phyloP scores from a whole-genome alignment of 2,113 vertebrate genomes.

The Corythoichthys intestinalis region DNA sequence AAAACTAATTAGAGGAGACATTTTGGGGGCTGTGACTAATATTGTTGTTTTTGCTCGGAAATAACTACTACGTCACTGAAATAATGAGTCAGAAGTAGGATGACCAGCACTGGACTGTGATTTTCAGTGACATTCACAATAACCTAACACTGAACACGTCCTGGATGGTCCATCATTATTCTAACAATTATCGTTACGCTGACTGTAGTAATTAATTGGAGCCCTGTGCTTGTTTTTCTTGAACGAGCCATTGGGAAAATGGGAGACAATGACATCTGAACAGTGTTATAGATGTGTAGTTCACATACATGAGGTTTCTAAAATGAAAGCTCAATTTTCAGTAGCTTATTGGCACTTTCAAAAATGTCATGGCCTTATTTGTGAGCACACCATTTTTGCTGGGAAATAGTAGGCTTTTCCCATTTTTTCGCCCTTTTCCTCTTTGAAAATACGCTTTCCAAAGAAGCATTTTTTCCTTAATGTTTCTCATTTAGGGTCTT shows the following conservation, averaged over 20 bases:
- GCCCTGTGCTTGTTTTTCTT: background rate
- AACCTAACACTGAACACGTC: background rate
- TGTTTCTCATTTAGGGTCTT: too few relatives aligned
- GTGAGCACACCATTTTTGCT: too few relatives aligned
- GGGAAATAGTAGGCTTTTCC: too few relatives aligned
- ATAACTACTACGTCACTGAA: background rate
- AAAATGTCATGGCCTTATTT: too few relatives aligned
- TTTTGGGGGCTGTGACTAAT: background rate
- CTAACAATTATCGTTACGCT: background rate
- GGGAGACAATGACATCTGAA: background rate
- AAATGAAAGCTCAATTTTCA: too few relatives aligned
- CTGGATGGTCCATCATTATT: background rate
- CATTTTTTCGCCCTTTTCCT: too few relatives aligned
- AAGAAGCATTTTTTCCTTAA: too few relatives aligned
- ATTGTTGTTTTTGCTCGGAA: background rate
- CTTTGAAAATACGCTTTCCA: too few relatives aligned
- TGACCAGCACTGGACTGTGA: background rate
- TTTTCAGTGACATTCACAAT: background rate
- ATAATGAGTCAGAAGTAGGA: background rate
- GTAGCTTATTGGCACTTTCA: too few relatives aligned
- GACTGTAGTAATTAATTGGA: background rate
- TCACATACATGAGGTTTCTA: too few relatives aligned
- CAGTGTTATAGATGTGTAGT: background rate
- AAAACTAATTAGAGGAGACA: background rate
- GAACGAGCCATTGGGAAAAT: background rate